phyloP scores from a whole-genome alignment of 2,888 invertebrate genomes.

The Papilio elwesi region DNA sequence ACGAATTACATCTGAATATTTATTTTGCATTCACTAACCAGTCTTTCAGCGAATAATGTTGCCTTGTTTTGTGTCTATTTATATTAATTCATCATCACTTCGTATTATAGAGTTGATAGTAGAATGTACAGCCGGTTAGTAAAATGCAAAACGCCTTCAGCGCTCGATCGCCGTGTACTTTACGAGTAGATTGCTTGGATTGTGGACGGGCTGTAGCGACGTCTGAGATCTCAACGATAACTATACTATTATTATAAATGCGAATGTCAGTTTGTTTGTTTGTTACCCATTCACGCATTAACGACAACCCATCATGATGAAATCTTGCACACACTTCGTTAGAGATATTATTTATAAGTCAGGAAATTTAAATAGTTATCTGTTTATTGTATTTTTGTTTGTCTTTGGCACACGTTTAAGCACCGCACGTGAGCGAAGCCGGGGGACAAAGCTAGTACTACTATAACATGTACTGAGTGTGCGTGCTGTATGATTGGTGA shows the following conservation, averaged over 20 bases:
- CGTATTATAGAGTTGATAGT: slow-evolving; percentile 1
- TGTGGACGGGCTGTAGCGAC: slow-evolving; percentile 14
- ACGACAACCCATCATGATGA: too few relatives aligned
- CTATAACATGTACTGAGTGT: slow-evolving; percentile 22
- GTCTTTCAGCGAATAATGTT: background rate
- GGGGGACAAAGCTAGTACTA: background rate
- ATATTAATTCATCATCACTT: slow-evolving; percentile 9
- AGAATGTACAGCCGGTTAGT: slow-evolving; percentile 5
- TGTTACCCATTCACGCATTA: background rate
- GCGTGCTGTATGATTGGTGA: slow-evolving; percentile 24
- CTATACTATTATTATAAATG: background rate
- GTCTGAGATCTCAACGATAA: slow-evolving; percentile 23
- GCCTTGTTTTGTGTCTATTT: background rate
- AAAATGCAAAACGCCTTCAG: slow-evolving; percentile 31
- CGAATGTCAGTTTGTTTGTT: background rate
- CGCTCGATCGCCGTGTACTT: background rate
- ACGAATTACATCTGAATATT: background rate
- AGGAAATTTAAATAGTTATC: too few relatives aligned
- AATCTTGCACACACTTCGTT: too few relatives aligned
- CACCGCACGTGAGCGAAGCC: background rate
- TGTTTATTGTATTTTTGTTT: too few relatives aligned
- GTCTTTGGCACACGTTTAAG: background rate
- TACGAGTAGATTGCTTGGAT: slow-evolving; percentile 32
- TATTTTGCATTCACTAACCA: background rate
- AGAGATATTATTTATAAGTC: too few relatives aligned